Evolutionary conservation across 2,888 invertebrate species (phyloP), one percentile per base, ranked within the genome.

Genomic region (Amphipyra berbera): DNA sequence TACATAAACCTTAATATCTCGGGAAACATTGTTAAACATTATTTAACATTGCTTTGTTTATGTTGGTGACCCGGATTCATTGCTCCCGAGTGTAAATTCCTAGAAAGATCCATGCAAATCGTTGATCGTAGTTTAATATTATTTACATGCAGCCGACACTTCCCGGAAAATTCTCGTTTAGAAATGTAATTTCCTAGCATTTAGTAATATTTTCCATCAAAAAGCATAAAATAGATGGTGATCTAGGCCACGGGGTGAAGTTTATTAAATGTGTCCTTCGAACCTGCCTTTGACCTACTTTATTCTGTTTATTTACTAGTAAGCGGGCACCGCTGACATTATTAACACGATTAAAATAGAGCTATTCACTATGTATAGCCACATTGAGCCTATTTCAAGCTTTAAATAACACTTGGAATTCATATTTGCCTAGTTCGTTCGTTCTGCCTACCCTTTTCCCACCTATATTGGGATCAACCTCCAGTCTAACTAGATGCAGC

Each of bases 231-330:
- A 49, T 55, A 35, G 33, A 33, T 42, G 10, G 41, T 37, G 35
- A 61, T 61, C 9, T 62, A 66, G 57, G 49, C 38, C 42, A 53
- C 46, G 27, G 30, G 44, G 56, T 67, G 45, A 63, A 59, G 48
- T 59, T 53, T 53, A 61, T 70, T 59, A 47, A 53, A 52, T 14
- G 10, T 61, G 57, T 52, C 68, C 72, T 74, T 76, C 72, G 58
- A 55, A 42, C 49, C 14, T 54, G 64, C 58, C 73, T 70, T 71
- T 75, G 75, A 61, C 63, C 74, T 35, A 65, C 27, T 71, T 67
- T 38, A 12, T 38, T 46, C 6, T 60, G 59, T 62, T 73, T 73
- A 73, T 71, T 73, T 67, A 73, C 70, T 52, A 44, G 46, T 41
- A 21, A n/a, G n/a, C n/a, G n/a, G 38, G 35, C 6, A 46, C 13